Evolutionary conservation across 2,113 vertebrate genomes (phyloP), one percentile per base, ranked within the genome.

Genomic region (Natator depressus): DNA sequence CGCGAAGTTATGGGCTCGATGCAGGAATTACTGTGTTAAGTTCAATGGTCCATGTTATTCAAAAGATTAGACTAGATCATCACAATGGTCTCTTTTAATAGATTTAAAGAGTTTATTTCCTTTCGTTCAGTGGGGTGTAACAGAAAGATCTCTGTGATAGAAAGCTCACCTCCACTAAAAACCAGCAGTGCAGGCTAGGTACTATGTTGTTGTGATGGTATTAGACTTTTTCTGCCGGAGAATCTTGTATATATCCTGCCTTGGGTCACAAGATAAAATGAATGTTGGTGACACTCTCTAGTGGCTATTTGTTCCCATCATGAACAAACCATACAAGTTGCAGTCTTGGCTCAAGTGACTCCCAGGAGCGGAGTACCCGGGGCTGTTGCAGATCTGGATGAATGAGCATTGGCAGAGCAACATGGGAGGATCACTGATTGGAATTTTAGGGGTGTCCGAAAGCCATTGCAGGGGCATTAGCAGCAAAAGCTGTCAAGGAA

Each of bases 291-390:
- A 47, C 4, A 0, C 6, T 49, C 3, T 0, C 10, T 46, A 47
- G 22, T 27, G 75, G 12, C 42, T 16, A 16, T 78, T 72, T 78
- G 42, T 27, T 42, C 75, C 76, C 80, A 11, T 2, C 22, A 7
- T 14, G 0, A 31, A 3, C 19, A 20, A 8, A 8, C 1, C 0
- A 0, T 1, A 4, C 1, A 29, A 59, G 81, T 6, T n/a, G 24
- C 22, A 10, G 10, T n/a, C 3, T 1, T 2, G 0, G 22, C 24
- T 17, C 14, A 24, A 13, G 69, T 27, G 4, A 1, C 4, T 17
- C 0, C 59, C 10, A 29, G 75, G 5, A 20, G 2, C 82, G 62
- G 35, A 78, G 55, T 8, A 55, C 19, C 29, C 22, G 31, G 24
- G 57, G 2, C 1, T 83, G 57, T 1, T 20, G 54, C 46, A 85